Evolutionary conservation across 2,888 invertebrate genomes (phyloP).

Genomic region (Exephanes ischioxanthus): DNA sequence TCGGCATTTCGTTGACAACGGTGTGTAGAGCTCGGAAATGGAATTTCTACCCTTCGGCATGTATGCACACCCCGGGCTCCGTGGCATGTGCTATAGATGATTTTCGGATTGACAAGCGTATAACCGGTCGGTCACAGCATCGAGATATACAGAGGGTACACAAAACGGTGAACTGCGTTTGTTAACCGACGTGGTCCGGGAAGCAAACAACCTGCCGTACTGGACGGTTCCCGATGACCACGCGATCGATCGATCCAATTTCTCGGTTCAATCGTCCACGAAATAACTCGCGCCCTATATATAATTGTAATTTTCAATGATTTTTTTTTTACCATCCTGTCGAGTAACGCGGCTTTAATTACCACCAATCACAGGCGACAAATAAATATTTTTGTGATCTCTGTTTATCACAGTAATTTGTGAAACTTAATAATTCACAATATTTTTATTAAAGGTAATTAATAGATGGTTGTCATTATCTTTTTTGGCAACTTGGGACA

Average conservation of each 20-base stretch:
- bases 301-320: constrained; percentile 2
- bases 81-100: constrained; percentile 44
- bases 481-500: no score
- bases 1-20: constrained; percentile 20
- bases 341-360: not conserved
- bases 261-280: constrained; percentile 26
- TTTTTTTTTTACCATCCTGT: not conserved
- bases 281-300: not conserved
- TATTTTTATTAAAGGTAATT: no score
- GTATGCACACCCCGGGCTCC: not conserved
- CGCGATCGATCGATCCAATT: constrained; percentile 31
- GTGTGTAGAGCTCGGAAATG: constrained; percentile 32
- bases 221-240: constrained; percentile 12
- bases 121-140: constrained; percentile 47
- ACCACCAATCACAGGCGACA: no score
- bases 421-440: no score
- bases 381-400: no score
- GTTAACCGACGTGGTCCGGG: constrained; percentile 42
- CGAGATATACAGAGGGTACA: constrained; percentile 46
- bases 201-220: constrained; percentile 52
- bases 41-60: constrained; percentile 36
- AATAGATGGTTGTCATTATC: no score
- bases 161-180: constrained; percentile 41
- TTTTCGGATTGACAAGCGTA: constrained; percentile 60
- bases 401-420: no score